These are phyloP conservation scores for Gracilinanus agilis DNA, from an alignment of 2,113 vertebrate genomes.

Conservation along the genomic window DNA sequence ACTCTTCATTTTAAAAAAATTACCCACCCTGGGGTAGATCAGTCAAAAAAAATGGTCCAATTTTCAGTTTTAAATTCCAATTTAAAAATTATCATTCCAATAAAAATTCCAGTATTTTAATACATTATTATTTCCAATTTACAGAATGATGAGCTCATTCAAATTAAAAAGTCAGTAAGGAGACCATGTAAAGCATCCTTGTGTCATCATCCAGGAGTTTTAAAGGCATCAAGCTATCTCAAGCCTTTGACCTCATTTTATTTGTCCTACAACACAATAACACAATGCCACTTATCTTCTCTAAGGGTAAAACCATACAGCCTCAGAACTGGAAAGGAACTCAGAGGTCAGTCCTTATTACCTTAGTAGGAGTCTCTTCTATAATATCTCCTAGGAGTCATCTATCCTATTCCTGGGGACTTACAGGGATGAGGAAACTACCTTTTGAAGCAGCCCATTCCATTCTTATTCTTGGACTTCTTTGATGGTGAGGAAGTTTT, in stretches of 20 bases:
- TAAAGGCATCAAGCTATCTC: neutral
- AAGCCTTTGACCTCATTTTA: neutral
- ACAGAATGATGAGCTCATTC: neutral
- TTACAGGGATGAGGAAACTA: neutral
- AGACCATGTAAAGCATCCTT: neutral
- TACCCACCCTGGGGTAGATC: neutral
- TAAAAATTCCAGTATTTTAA: neutral
- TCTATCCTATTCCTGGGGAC: neutral
- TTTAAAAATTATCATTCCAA: neutral
- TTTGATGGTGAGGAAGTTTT: neutral
- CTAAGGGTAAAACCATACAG: neutral
- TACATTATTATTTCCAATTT: neutral
- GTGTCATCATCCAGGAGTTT: neutral
- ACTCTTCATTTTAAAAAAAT: neutral
- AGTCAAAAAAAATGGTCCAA: neutral
- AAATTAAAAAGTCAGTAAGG: neutral
- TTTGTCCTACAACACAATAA: neutral
- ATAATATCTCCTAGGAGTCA: neutral
- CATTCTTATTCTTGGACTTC: neutral
- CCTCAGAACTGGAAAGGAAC: neutral
- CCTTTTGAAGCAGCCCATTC: neutral
- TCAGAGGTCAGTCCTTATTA: neutral
- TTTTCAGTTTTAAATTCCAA: neutral
- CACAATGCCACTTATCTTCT: accelerated
- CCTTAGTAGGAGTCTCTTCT: neutral